Base-by-base conservation (phyloP, 2,113 vertebrate genomes). In the Ochotona princeps region DNA sequence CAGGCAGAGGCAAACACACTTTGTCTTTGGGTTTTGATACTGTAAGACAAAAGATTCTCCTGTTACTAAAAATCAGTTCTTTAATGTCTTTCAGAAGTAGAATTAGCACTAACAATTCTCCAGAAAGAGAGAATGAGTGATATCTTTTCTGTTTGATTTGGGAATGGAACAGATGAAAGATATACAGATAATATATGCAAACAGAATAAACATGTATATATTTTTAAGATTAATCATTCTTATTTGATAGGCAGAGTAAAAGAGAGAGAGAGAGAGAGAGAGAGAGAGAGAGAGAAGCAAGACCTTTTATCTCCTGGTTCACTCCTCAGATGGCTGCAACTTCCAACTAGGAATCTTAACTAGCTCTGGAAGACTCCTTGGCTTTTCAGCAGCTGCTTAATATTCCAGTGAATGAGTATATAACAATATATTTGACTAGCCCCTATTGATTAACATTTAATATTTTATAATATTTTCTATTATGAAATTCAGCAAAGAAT, bases 61-160 rank as follows among this genome's bases (percentile, higher is more conserved):
- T 67, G 8, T 94, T 92, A n/a, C 47, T 88, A 93, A 95, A 89
- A 80, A 8, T 18, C 76, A 23, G 18, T 32, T 83, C 84, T 82
- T 88, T 66, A 17, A 32, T 44, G 21, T 44, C 30, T 26, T 92
- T 80, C 85, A 8, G 38, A 86, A 85, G 10, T 91, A 65, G 78
- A 87, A 5, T 72, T 84, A 81, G 17, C 12, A 89, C 51, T 4
- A 69, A 28, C 15, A 57, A 54, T 91, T 86, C 65, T 85, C 94
- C 69, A 89, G 13, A 92, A 87, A 78, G 69, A 94, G 90, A 32
- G 30, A 83, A 47, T 30, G 23, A 23, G 44, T 93, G 28, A 35
- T 30, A 72, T 18, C 85, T 83, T 4, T 51, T 57, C 65, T 17
- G 14, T 78, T 44, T 89, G 15, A 75, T 89, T 78, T 92, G 44